phyloP scores from a whole-genome alignment of 2,113 vertebrate species.

The Gallinago media region DNA sequence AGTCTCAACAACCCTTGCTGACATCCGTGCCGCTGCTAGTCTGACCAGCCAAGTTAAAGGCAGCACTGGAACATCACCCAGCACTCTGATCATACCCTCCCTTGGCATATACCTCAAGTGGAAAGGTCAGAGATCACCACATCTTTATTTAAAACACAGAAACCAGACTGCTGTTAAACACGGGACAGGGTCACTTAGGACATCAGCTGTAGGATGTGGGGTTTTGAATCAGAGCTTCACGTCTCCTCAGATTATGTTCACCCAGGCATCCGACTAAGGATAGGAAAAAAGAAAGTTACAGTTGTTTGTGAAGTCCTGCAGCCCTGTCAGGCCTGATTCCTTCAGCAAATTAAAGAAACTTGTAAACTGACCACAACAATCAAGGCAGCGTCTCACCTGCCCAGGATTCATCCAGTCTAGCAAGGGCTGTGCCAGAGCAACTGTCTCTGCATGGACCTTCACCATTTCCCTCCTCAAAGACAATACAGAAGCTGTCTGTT shows the following conservation, averaged over 20 bases:
- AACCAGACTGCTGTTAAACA: background rate
- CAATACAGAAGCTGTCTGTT: background rate
- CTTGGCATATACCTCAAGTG: background rate
- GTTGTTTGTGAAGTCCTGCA: background rate
- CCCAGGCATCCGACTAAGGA: background rate
- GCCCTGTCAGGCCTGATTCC: background rate
- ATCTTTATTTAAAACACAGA: background rate
- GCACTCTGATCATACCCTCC: background rate
- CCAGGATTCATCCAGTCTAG: background rate
- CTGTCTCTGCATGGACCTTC: background rate
- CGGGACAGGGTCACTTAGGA: background rate
- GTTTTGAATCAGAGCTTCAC: background rate
- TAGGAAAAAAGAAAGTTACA: background rate
- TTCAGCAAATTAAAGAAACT: background rate
- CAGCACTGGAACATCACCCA: background rate
- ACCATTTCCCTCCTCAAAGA: background rate
- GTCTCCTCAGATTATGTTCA: background rate
- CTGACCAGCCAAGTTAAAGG: background rate
- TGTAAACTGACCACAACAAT: background rate
- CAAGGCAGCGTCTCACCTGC: background rate
- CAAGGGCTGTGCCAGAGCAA: background rate
- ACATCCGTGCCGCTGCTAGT: background rate
- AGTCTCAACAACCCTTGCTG: background rate
- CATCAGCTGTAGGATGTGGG: background rate
- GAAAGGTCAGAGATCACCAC: background rate